Evolutionary conservation across 2,888 invertebrate genomes (phyloP).

Genomic region (Andrena camellia): DNA sequence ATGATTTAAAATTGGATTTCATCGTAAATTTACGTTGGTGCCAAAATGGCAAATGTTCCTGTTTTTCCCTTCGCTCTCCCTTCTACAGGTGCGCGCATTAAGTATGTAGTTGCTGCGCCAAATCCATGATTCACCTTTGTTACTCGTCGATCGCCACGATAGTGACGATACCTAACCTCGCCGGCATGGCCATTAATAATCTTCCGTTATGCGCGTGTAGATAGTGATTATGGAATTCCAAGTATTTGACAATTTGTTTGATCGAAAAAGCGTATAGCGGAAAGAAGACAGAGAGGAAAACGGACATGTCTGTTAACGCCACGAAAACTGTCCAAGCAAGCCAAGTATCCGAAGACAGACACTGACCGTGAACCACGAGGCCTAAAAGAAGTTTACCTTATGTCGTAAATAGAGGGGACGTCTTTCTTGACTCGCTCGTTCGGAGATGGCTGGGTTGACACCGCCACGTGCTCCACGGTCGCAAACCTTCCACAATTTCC

Average conservation of each 20-base stretch:
- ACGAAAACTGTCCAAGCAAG: conserved; percentile 74
- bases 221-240: not conserved
- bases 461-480: conserved; percentile 59
- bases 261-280: conserved; percentile 21
- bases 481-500: conserved; percentile 46
- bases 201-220: not conserved
- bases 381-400: conserved; percentile 81
- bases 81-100: too few species aligned
- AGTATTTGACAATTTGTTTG: not conserved
- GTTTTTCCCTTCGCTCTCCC: conserved; percentile 6
- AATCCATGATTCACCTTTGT: not conserved
- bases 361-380: conserved; percentile 80
- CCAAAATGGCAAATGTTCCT: conserved; percentile 47
- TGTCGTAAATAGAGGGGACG: conserved; percentile 80
- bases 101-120: conserved; percentile 1
- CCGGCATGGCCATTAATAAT: too few species aligned
- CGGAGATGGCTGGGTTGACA: conserved; percentile 58
- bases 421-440: conserved; percentile 46
- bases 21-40: conserved; percentile 43
- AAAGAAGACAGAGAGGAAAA: conserved; percentile 51
- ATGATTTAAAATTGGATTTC: conserved; percentile 66
- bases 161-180: not conserved
- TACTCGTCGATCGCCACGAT: not conserved
- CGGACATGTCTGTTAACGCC: conserved; percentile 69
- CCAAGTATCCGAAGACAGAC: conserved; percentile 80